These are phyloP conservation scores for Sciurus niger DNA, from an alignment of 2,113 vertebrate species.

Conservation along the genomic window DNA sequence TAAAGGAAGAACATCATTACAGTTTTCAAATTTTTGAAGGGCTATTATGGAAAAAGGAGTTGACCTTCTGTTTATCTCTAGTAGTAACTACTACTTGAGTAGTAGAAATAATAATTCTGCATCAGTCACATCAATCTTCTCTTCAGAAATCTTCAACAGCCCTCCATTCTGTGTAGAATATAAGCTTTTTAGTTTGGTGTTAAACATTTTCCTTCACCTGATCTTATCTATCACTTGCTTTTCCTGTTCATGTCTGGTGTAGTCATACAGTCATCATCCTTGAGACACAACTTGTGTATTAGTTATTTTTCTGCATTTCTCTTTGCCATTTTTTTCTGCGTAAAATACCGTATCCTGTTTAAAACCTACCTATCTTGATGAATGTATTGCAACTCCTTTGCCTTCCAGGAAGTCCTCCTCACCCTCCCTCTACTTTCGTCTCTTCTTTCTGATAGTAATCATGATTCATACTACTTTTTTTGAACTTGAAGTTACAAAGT, in stretches of 20 bases:
- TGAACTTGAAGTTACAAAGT: background rate
- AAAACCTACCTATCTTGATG: background rate
- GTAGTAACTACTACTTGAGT: background rate
- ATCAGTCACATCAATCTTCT: background rate
- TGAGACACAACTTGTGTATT: background rate
- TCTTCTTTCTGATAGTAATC: background rate
- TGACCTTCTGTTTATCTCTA: background rate
- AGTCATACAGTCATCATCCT: background rate
- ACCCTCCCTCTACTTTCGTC: background rate
- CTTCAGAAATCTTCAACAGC: background rate
- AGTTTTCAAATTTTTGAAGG: constrained; percentile 28
- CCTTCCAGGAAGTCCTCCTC: background rate
- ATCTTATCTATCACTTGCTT: background rate
- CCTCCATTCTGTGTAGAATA: background rate
- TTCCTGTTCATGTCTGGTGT: background rate
- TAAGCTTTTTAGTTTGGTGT: background rate
- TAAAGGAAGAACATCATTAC: background rate
- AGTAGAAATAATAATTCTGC: background rate
- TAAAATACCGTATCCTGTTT: background rate
- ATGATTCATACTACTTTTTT: background rate
- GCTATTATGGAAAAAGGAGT: background rate
- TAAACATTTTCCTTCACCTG: background rate
- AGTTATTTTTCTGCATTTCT: background rate
- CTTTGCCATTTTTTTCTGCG: background rate
- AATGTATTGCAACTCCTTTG: background rate